Evolutionary conservation across 1,140 invertebrate species (phyloP).

Genomic region (Hylaeus anthracinus): DNA sequence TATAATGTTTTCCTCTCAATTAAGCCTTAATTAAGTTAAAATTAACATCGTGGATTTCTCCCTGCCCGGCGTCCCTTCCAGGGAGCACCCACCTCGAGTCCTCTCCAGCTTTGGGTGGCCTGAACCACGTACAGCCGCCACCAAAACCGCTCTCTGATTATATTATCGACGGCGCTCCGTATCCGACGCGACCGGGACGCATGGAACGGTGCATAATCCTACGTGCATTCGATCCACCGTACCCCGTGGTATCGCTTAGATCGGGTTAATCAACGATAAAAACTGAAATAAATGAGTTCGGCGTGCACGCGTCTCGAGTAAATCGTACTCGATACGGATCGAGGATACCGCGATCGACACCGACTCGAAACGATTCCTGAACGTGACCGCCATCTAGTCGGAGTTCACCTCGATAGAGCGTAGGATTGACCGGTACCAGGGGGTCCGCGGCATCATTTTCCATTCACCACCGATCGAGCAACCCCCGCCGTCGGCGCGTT

Average conservation of each 20-base stretch:
- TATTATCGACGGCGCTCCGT: constrained; percentile 24
- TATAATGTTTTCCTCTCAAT: constrained; percentile 82
- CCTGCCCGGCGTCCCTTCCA: constrained; percentile 64
- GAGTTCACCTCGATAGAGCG: background rate
- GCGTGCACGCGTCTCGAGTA: no score
- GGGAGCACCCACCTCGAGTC: constrained; percentile 71
- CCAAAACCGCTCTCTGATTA: constrained; percentile 61
- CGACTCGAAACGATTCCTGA: background rate
- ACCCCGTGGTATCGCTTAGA: background rate
- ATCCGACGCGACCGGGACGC: background rate
- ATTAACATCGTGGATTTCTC: constrained; percentile 81
- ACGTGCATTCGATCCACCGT: no score
- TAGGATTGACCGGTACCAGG: background rate
- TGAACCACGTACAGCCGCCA: constrained; percentile 73
- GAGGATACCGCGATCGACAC: no score
- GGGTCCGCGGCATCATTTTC: constrained; percentile 12
- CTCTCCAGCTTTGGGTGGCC: constrained; percentile 79
- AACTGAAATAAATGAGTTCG: no score
- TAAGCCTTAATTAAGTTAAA: constrained; percentile 83
- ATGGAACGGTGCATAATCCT: no score
- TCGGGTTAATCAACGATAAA: background rate
- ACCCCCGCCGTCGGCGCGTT: no score
- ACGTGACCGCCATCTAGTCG: background rate
- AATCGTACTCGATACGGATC: no score
- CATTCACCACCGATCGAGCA: background rate